Base-by-base conservation (phyloP, 1,140 invertebrate species). In the Brachionus rubens region DNA sequence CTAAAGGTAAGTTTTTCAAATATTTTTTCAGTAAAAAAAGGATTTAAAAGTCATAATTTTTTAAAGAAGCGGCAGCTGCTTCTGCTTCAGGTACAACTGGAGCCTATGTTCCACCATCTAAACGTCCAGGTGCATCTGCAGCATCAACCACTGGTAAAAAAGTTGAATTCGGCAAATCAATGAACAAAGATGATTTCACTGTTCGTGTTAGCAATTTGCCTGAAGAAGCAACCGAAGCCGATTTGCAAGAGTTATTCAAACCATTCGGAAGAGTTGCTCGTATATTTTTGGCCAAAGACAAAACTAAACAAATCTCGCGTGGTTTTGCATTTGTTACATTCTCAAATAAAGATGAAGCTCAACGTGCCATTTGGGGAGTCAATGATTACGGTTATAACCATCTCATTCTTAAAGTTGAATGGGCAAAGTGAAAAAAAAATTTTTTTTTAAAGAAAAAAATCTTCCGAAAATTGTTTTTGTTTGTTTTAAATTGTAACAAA, bases 341-440 rank as follows among this genome's bases (percentile, higher is more conserved):
- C 47, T 33, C 48, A 10, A 54, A 56, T 46, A 88, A 90, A 79
- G 89, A 90, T 80, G 93, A 96, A 86, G 96, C 96, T 41, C 91
- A 92, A 16, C 89, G 90, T 80, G 96, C 96, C 76, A 97, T 99
- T 79, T 85, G 89, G 76, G 88, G 88, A 48, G 88, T 99, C 4
- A 92, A 98, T 84, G 96, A 95, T 2, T 91, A 93, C 85, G 95
- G 96, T 77, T 98, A 98, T 84, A 95, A 98, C 86, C 95, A 99
- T 88, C 88, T 99, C 68, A 99, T 99, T 83, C 86, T 99, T 10
- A 95, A 90, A 85, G 97, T 98, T 19, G 96, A 99, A 87, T 99
- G 96, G 96, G 98, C 97, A 2, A 98, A 97, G 85, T 86, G n/a
- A n/a, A n/a, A n/a, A n/a, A n/a, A n/a, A n/a, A n/a, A 82, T 83